A percentile compares a stretch with the other conserved stretches of the same genome.
These are phyloP conservation scores for Pseudomyrmex sp. DNA, from an alignment of 1,140 invertebrate species.

Conservation along the genomic window DNA sequence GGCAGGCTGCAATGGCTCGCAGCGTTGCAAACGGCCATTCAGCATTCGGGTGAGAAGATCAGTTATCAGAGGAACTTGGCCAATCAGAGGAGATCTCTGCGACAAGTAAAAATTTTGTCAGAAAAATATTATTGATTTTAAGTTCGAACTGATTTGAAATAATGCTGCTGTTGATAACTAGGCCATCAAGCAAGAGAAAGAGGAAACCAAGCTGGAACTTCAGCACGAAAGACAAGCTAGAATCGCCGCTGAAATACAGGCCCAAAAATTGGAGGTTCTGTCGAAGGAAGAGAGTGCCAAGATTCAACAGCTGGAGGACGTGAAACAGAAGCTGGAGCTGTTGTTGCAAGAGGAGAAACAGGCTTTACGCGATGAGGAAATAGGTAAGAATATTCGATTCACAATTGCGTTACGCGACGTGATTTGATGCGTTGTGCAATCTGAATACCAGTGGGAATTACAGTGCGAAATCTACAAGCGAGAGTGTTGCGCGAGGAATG, in stretches of 20 bases:
- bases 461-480: conserved; percentile 79
- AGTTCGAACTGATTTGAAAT: conserved; percentile 46
- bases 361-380: conserved; percentile 93
- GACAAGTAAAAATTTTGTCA: conserved; percentile 85
- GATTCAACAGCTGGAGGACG: conserved; percentile 89
- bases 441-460: conserved; percentile 61
- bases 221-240: conserved; percentile 89
- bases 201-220: conserved; percentile 86
- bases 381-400: conserved; percentile 81
- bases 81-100: conserved; percentile 86
- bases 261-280: conserved; percentile 88
- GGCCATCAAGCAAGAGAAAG: conserved; percentile 86
- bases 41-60: conserved; percentile 87
- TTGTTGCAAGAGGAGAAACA: conserved; percentile 92
- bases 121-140: conserved; percentile 5
- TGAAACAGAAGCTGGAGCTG: conserved; percentile 88
- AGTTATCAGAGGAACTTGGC: conserved; percentile 88
- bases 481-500: conserved; percentile 93
- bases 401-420: conserved; percentile 24
- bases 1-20: conserved; percentile 90
- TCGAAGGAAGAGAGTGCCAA: conserved; percentile 90
- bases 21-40: conserved; percentile 89
- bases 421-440: not conserved
- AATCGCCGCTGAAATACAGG: conserved; percentile 88
- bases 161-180: conserved; percentile 34